Base-by-base conservation (phyloP, 2,113 vertebrate genomes). In the Sarotherodon lohbergeri region DNA sequence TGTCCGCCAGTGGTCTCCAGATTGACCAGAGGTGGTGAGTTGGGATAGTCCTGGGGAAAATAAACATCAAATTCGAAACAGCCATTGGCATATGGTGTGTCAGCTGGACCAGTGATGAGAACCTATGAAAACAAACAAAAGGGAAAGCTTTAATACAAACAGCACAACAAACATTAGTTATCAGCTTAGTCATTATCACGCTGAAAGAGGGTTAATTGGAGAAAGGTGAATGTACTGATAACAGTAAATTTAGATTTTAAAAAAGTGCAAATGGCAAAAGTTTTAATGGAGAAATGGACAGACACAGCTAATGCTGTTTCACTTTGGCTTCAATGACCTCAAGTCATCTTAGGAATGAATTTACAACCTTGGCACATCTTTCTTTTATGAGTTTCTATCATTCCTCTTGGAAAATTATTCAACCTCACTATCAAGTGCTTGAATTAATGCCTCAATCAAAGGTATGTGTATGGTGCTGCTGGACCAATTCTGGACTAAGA, bases 11-110 rank as follows among this genome's bases (percentile, higher is more conserved):
- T 99, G 83, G 99, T 99, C 96, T 99, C 99, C 93, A 99, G 96
- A 93, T 99, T 99, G 89, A 99, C 99, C 92, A 99, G 97, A 1
- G 99, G 99, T 63, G 99, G 99, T 3, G 99, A 99, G 95, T 99
- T 99, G 5, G 99, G 99, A 92, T 99, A 99, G 94, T 99, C 99
- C 96, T 99, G 99, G 82, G 99, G 99, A 92, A 99, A 99, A 95
- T 99, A 99, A 0, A 99, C 98, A 82, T 99, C 99, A 88, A 99
- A 99, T 92, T 99, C 99, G 88, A 99, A 99, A 95, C 99, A 99
- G 22, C 99, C 99, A 55, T 99, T 99, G 91, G 98, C 98, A 0
- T 99, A 99, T 0, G 99, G 99, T 6, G 99, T 99, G 94, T 99
- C 99, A 5, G 98, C 98, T 43, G 99, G 99, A 24, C 98, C 99